Evolutionary conservation across 2,113 vertebrate genomes (phyloP), one percentile per base, ranked within the genome.

Genomic region (Girardinichthys multiradiatus): DNA sequence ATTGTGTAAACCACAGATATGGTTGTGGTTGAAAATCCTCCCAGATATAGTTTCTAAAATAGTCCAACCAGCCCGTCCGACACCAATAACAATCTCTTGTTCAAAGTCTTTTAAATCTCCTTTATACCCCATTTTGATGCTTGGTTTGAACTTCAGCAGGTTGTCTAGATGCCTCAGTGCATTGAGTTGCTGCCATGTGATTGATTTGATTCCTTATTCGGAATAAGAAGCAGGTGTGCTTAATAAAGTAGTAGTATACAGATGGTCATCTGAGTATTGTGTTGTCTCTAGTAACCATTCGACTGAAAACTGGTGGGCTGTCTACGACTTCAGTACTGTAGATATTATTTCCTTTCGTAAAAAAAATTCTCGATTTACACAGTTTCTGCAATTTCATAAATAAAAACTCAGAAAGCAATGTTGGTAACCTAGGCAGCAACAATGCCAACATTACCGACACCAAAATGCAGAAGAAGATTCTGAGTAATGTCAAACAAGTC

Each of bases 351-450:
- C 19, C 24, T 54, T 54, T n/a, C 2, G 11, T 39, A 0, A 21
- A 0, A 21, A 54, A n/a, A n/a, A 19, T 51, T 51, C 21, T 21
- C 4, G 17, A 54, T 54, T 3, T 9, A 54, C 24, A 54, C 24
- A 54, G 24, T n/a, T 54, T 54, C 48, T 54, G 6, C 21, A 54
- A 9, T 54, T n/a, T 54, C 24, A 54, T 3, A 54, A n/a, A 11
- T 54, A n/a, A 24, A n/a, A 0, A 5, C 10, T 24, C 0, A n/a
- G n/a, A n/a, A n/a, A n/a, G n/a, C 2, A 8, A 2, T n/a, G 24
- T 24, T 9, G 21, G 17, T 19, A n/a, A 54, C 24, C 21, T n/a
- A 10, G 48, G 48, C 48, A 6, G 48, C 9, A n/a, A 54, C 8
- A 1, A 7, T 10, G 9, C 10, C 21, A 54, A 54, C 48, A 54